Percentiles rank a stretch among this genome's conserved stretches.
Evolutionary conservation across 2,797 vertebrate species (phyloP).

Genomic region (Pangasius djambal): DNA sequence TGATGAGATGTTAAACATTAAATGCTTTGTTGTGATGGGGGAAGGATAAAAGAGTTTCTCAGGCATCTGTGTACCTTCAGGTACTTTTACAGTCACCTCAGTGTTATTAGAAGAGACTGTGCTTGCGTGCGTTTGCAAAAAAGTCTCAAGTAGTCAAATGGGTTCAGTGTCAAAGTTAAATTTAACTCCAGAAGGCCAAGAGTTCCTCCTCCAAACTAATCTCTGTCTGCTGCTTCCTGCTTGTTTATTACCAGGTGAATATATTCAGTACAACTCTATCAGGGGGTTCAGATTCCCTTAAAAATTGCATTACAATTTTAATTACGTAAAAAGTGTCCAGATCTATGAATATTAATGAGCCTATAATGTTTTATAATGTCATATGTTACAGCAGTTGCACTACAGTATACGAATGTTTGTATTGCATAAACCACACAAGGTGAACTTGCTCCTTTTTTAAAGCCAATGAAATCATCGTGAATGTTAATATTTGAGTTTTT

Average conservation of each 20-base stretch:
- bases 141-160: slow-evolving; percentile 10
- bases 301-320: not conserved
- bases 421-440: not conserved
- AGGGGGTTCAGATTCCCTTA: not conserved
- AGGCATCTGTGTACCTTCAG: not conserved
- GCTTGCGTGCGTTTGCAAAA: slow-evolving; percentile 18
- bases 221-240: not conserved
- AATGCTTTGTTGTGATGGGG: not conserved
- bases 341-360: not conserved
- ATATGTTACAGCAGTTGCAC: not conserved
- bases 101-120: slow-evolving; percentile 28
- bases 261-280: not conserved
- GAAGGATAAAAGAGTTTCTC: not conserved
- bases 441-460: not conserved
- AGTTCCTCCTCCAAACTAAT: slow-evolving; percentile 2
- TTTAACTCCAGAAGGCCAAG: not conserved
- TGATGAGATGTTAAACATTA: not conserved
- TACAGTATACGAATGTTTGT: not conserved
- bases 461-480: not conserved
- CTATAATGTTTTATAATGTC: not conserved
- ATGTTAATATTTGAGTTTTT: no score
- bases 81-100: not conserved
- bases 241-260: not conserved
- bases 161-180: slow-evolving; percentile 40
- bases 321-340: not conserved